Evolutionary conservation across 2,113 vertebrate genomes (phyloP), one percentile per base, ranked within the genome.

Genomic region (Etia nguti): DNA sequence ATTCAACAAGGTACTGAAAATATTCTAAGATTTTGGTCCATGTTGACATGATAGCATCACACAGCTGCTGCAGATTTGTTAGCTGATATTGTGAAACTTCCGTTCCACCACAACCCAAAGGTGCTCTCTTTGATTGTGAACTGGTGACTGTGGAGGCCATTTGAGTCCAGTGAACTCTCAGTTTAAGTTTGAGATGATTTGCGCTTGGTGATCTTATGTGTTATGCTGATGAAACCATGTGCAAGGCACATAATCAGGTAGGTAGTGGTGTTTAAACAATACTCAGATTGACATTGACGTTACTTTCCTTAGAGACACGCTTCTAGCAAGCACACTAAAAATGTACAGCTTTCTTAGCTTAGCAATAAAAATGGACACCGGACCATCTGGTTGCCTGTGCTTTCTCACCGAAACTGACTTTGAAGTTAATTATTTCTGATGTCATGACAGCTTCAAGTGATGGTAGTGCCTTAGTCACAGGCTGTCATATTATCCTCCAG

Each of bases 361-460:
- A 46, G 13, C n/a, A 70, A 20, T 83, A 24, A 43, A 65, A 50
- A 43, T 38, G 50, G 54, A 52, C 62, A 68, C 34, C 2, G 2
- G 55, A 24, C 34, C 12, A 24, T 56, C 18, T 8, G 34, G 26
- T 31, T 38, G 52, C 36, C 12, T 31, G 16, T 38, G n/a, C 38
- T 75, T 57, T 82, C 54, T 18, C 26, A 60, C 4, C 60, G 3
- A 68, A 60, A 81, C 20, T 29, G 56, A 68, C 81, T 81, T 84
- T 89, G 79, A 85, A 18, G 31, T 75, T 54, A 15, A 41, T 87
- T 41, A 56, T 79, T 56, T 86, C 41, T 91, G 84, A 88, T 79
- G 46, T 89, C 79, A 87, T 87, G 75, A 83, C 80, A 80, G 48
- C 75, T 52, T 86, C n/a, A 73, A 22, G n/a, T 75, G 84, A 83